These are phyloP conservation scores for Thomomys bottae DNA, from an alignment of 2,113 vertebrate species.

Conservation along the genomic window DNA sequence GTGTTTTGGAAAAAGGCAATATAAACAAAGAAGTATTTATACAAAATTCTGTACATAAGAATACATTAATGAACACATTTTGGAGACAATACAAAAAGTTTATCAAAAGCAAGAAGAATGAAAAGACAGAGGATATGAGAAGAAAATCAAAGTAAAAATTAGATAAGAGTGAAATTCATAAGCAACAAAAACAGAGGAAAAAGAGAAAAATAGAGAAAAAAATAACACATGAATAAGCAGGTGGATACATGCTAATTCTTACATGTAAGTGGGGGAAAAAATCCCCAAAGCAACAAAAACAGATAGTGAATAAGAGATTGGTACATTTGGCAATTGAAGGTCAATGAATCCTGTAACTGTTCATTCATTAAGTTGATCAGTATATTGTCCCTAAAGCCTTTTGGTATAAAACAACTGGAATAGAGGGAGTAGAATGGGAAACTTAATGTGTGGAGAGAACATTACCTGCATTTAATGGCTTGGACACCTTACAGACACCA, in stretches of 20 bases:
- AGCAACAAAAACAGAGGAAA: background rate
- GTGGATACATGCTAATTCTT: background rate
- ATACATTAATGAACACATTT: background rate
- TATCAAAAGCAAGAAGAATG: background rate
- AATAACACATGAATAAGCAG: background rate
- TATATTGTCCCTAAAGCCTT: background rate
- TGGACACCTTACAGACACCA: background rate
- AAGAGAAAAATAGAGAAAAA: background rate
- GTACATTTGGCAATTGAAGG: background rate
- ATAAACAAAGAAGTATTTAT: background rate
- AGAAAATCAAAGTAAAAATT: background rate
- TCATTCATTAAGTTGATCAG: background rate
- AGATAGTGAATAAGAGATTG: slow-evolving; percentile 1
- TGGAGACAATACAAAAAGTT: background rate
- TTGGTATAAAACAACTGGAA: background rate
- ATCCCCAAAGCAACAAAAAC: background rate
- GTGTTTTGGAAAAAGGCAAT: background rate
- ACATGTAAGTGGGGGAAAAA: background rate
- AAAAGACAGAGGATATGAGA: background rate
- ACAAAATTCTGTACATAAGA: too few species aligned
- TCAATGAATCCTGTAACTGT: slow-evolving; percentile 43
- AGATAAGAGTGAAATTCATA: background rate
- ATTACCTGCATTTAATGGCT: background rate
- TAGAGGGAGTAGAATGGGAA: slow-evolving; percentile 1
- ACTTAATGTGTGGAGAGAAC: background rate